Percentiles rank a stretch among this genome's conserved stretches.
These are phyloP conservation scores for Hycleus phaleratus DNA, from an alignment of 1,140 invertebrate species.

Conservation along the genomic window DNA sequence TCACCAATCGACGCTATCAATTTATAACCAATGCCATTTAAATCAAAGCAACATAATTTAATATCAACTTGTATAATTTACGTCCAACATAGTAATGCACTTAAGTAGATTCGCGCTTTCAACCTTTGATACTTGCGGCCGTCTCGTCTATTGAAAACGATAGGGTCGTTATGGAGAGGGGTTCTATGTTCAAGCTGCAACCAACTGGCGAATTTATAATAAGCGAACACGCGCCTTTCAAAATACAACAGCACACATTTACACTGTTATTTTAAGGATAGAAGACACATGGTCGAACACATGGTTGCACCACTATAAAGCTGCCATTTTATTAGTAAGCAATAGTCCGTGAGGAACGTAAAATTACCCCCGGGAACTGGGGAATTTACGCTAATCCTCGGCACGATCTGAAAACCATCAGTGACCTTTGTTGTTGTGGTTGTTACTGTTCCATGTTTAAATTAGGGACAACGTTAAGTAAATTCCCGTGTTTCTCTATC, in stretches of 20 bases:
- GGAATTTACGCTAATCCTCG: constrained; percentile 18
- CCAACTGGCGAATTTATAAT: constrained; percentile 20
- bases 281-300: constrained; percentile 13
- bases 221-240: constrained; percentile 8
- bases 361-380: constrained; percentile 14
- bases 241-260: constrained; percentile 14
- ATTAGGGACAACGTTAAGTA: constrained; percentile 1
- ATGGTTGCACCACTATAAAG: constrained; percentile 11
- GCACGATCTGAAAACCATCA: constrained; percentile 2
- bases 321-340: constrained; percentile 14
- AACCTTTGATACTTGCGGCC: constrained; percentile 16
- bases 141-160: neutral
- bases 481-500: constrained; percentile 3
- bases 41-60: constrained; percentile 14
- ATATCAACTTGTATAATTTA: constrained; percentile 17
- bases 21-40: constrained; percentile 12
- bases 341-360: constrained; percentile 14
- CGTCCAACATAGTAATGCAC: constrained; percentile 19
- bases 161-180: too few species aligned
- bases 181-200: constrained; percentile 1
- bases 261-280: constrained; percentile 17
- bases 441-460: constrained; percentile 6
- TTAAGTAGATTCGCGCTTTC: constrained; percentile 14
- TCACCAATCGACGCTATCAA: neutral
- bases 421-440: constrained; percentile 13